Percentiles rank a stretch among this genome's conserved stretches.
Conservation (phyloP, 2,888 invertebrate genomes). For the Seira ritae region DNA sequence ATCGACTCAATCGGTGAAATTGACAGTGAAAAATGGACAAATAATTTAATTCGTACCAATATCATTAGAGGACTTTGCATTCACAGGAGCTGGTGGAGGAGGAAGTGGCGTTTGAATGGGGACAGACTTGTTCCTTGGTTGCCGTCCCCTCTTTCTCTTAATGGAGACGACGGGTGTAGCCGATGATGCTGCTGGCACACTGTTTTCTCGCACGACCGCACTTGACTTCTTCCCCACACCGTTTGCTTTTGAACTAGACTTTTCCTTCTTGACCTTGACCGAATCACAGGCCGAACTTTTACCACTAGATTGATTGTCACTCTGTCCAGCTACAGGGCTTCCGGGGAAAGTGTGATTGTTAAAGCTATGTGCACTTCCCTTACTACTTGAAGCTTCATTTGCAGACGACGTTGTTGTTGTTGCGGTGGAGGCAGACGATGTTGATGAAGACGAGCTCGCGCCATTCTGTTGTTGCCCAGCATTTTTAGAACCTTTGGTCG, state of each 20-base stretch:
- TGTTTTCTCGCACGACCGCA: slow-evolving; percentile 54
- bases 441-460: background rate
- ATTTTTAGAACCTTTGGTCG: slow-evolving; percentile 40
- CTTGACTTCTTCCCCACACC: slow-evolving; percentile 46
- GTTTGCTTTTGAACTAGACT: slow-evolving; percentile 46
- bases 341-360: slow-evolving; percentile 47
- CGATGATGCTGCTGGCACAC: slow-evolving; percentile 32
- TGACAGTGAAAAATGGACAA: slow-evolving; percentile 16
- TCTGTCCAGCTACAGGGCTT: slow-evolving; percentile 40
- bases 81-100: slow-evolving; percentile 29
- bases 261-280: slow-evolving; percentile 65
- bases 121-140: slow-evolving; percentile 56
- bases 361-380: slow-evolving; percentile 60
- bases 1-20: slow-evolving; percentile 18
- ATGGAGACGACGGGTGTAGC: slow-evolving; percentile 42
- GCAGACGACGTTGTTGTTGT: slow-evolving; percentile 18
- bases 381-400: slow-evolving; percentile 53
- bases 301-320: slow-evolving; percentile 65
- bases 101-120: slow-evolving; percentile 40
- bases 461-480: background rate
- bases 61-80: slow-evolving; percentile 21
- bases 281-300: slow-evolving; percentile 68
- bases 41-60: slow-evolving; percentile 35
- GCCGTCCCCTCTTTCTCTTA: slow-evolving; percentile 66
- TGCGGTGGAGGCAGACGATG: slow-evolving; percentile 18